These are phyloP conservation scores for Drosophila seguyi DNA, from an alignment of 1,140 invertebrate species.

Conservation along the genomic window DNA sequence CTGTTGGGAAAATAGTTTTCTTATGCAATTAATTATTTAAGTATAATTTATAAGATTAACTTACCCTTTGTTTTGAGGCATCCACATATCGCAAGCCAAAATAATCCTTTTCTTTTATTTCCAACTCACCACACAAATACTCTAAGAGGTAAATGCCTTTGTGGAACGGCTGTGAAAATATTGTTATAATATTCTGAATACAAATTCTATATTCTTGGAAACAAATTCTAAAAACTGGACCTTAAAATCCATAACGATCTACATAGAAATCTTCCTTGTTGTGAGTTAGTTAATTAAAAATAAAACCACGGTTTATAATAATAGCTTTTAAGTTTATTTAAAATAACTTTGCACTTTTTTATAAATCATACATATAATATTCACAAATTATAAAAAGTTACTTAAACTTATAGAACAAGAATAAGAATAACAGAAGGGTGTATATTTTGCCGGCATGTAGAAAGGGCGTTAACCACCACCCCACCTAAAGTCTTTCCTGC, in stretches of 20 bases:
- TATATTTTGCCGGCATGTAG: conserved; percentile 22
- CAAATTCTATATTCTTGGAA: background rate
- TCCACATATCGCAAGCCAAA: conserved; percentile 98
- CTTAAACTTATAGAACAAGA: background rate
- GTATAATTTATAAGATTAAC: conserved; percentile 42
- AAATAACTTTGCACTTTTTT: too few species aligned
- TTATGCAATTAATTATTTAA: background rate
- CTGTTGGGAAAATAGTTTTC: conserved; percentile 87
- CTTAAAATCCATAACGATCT: background rate
- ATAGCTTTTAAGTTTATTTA: background rate
- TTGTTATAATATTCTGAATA: background rate
- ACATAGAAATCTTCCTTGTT: background rate
- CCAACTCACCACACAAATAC: conserved; percentile 96
- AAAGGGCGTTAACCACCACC: conserved; percentile 44
- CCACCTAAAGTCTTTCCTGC: conserved; percentile 4
- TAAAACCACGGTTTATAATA: background rate
- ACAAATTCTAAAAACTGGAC: too few species aligned
- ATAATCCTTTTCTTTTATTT: conserved; percentile 98
- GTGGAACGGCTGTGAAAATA: conserved; percentile 91
- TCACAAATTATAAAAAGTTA: background rate
- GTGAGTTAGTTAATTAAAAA: background rate
- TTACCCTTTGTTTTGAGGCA: conserved; percentile 95
- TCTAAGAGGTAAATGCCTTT: conserved; percentile 97
- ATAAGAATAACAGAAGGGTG: conserved; percentile 5
- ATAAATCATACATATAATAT: too few species aligned